phyloP scores from a whole-genome alignment of 2,113 vertebrate genomes.

The Pomatostomus ruficeps region DNA sequence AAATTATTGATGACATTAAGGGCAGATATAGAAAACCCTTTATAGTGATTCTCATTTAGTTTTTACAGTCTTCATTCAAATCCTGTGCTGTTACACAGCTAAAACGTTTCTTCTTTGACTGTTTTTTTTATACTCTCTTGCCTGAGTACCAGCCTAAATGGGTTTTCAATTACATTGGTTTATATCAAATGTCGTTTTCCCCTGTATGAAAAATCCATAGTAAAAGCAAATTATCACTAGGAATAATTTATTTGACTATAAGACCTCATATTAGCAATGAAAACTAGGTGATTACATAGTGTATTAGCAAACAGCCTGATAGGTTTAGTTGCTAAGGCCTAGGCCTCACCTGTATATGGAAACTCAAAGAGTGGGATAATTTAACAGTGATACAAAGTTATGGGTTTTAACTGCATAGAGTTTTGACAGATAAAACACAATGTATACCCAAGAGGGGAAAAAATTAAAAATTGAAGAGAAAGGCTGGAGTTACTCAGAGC shows the following conservation, averaged over 20 bases:
- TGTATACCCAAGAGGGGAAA: not conserved
- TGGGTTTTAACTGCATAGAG: not conserved
- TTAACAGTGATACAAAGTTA: not conserved
- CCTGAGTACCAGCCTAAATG: not conserved
- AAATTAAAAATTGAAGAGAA: not conserved
- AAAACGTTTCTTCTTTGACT: not conserved
- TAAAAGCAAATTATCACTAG: not conserved
- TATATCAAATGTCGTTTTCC: not conserved
- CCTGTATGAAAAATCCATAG: not conserved
- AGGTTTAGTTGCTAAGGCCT: not conserved
- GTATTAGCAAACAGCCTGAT: not conserved
- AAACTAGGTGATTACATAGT: not conserved
- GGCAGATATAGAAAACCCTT: not conserved
- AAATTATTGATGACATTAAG: not conserved
- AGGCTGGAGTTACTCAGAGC: not conserved
- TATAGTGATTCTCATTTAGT: not conserved
- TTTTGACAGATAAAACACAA: not conserved
- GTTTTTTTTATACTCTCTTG: not conserved
- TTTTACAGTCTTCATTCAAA: not conserved
- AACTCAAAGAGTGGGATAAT: not conserved
- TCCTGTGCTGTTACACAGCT: not conserved
- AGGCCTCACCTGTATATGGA: not conserved
- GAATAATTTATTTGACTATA: not conserved
- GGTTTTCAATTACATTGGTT: not conserved
- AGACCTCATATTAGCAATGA: not conserved